Conservation (phyloP, 2,888 invertebrate genomes). For the Strigamia crassipes region DNA sequence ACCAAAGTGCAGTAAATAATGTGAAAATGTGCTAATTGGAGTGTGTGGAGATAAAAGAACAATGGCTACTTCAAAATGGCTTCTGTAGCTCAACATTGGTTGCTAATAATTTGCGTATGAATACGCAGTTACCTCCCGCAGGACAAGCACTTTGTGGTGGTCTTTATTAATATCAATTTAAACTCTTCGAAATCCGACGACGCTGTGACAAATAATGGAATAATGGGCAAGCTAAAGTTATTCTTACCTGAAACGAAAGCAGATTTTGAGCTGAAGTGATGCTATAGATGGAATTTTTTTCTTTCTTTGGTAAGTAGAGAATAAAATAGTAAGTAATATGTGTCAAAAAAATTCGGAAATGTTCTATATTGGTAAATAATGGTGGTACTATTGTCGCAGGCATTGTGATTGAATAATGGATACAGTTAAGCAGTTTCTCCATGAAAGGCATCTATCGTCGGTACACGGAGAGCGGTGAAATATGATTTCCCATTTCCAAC, state of each 20-base stretch:
- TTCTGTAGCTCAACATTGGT: too few relatives aligned
- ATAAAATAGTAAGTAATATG: conserved; percentile 28
- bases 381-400: neutral
- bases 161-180: too few relatives aligned
- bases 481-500: conserved; percentile 40
- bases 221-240: neutral
- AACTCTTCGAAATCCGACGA: too few relatives aligned
- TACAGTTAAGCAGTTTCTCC: conserved; percentile 17
- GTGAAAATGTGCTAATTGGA: too few relatives aligned
- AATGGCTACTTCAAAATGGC: too few relatives aligned
- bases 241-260: neutral
- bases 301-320: neutral
- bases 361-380: conserved; percentile 25
- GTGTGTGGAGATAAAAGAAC: too few relatives aligned
- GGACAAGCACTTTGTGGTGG: too few relatives aligned
- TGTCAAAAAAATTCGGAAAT: conserved; percentile 35
- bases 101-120: too few relatives aligned
- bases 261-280: neutral
- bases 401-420: conserved; percentile 38
- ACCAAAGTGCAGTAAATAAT: too few relatives aligned
- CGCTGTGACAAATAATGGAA: neutral
- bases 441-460: conserved; percentile 33
- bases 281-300: neutral
- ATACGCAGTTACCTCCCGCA: too few relatives aligned
- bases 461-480: conserved; percentile 28